Percentiles rank a stretch among this genome's conserved stretches.
Conservation (phyloP, 2,113 vertebrate genomes). For the Ahaetulla prasina region DNA sequence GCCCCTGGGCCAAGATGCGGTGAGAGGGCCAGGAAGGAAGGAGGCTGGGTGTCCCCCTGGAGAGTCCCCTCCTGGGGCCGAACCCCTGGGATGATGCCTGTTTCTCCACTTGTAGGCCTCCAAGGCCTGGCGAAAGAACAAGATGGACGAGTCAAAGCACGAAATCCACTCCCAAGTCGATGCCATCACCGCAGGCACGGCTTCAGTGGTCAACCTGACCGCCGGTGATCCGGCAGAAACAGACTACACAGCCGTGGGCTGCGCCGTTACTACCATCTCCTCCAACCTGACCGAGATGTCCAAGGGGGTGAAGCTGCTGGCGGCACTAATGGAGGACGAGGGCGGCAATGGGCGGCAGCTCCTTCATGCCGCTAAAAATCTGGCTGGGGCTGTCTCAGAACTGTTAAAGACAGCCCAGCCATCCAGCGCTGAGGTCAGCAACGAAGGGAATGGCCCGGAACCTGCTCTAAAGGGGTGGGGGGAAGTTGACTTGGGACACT, state of each 20-base stretch:
- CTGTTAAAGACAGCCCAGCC: conserved; percentile 93
- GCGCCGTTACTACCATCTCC: conserved; percentile 94
- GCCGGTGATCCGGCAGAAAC: conserved; percentile 95
- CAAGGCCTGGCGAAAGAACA: conserved; percentile 96
- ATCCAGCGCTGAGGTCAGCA: conserved; percentile 81
- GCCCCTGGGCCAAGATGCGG: conserved; percentile 90
- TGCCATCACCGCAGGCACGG: conserved; percentile 95
- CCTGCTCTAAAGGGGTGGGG: neutral
- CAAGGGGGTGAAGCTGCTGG: conserved; percentile 91
- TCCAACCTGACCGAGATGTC: conserved; percentile 99
- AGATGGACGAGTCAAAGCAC: conserved; percentile 98
- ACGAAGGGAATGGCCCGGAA: neutral
- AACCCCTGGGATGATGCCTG: neutral
- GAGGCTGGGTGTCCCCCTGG: neutral
- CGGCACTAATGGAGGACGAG: conserved; percentile 92
- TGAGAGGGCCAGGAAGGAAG: conserved; percentile 60
- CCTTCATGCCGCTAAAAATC: conserved; percentile 89
- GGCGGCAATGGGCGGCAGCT: conserved; percentile 88
- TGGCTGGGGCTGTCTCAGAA: conserved; percentile 87
- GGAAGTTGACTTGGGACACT: neutral
- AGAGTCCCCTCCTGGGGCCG: neutral
- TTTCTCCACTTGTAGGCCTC: conserved; percentile 77
- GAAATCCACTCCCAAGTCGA: conserved; percentile 98
- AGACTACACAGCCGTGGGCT: conserved; percentile 95
- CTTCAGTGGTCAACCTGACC: conserved; percentile 95